These are phyloP conservation scores for Dryobotodes eremita DNA, from an alignment of 2,888 invertebrate genomes.

Conservation along the genomic window DNA sequence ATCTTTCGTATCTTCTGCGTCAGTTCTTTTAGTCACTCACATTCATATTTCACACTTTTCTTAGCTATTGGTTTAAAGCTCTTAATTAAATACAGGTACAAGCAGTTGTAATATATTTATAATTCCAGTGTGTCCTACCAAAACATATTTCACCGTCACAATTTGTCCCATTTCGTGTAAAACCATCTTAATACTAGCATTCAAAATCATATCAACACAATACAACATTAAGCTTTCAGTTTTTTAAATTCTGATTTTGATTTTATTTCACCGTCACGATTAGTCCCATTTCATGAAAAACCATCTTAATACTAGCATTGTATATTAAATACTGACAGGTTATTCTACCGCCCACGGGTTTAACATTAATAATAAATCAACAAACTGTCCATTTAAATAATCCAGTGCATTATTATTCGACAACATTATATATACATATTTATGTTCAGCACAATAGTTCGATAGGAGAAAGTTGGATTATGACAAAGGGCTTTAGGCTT, in stretches of 20 bases:
- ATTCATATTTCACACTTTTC: neutral
- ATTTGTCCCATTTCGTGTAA: conserved; percentile 35
- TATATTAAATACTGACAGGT: conserved; percentile 37
- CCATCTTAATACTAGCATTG: conserved; percentile 24
- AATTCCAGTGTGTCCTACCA: neutral
- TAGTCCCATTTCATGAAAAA: conserved; percentile 33
- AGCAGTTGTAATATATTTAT: neutral
- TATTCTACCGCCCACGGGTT: conserved; percentile 47
- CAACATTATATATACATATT: conserved; percentile 45
- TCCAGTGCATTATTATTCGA: conserved; percentile 53
- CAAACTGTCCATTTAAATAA: conserved; percentile 52
- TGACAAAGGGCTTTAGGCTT: conserved; percentile 21
- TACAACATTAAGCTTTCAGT: too few relatives aligned
- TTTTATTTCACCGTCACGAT: conserved; percentile 11
- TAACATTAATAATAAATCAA: conserved; percentile 55
- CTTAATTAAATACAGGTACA: neutral
- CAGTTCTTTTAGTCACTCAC: neutral
- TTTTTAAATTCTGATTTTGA: too few relatives aligned
- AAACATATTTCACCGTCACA: conserved; percentile 5
- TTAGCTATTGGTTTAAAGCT: too few relatives aligned
- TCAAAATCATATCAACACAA: too few relatives aligned
- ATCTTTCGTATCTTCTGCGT: too few relatives aligned
- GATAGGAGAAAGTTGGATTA: conserved; percentile 53
- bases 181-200: conserved; percentile 19
- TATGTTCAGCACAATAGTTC: conserved; percentile 55